Base-by-base conservation (phyloP, 2,888 invertebrate genomes). In the Chromoteleia sp. region DNA sequence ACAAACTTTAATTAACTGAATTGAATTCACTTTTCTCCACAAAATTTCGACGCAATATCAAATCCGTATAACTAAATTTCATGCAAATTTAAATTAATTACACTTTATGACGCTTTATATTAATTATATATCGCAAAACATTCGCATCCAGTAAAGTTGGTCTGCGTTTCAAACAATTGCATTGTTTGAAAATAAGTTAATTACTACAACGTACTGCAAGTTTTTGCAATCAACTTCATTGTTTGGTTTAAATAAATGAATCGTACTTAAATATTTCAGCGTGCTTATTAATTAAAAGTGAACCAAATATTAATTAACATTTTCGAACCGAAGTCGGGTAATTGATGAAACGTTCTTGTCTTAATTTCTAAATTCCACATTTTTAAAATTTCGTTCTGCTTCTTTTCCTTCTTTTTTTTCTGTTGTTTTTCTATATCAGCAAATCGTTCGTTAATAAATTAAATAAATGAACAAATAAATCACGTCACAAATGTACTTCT, bases 141-240 rank as follows among this genome's bases (percentile, higher is more conserved):
- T 67, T 75, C 58, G 21, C 65, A 52, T 14, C 33, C 52, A 25
- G 19, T 30, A 58, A 48, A 74, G 54, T 74, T 63, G 0, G 30
- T 65, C 48, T 30, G 39, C 41, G 52, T 48, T 76, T 56, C 59
- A 59, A 68, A 67, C 59, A 68, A 58, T 33, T 30, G n/a, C 21
- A 41, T 58, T 59, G 59, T 59, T 48, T 36, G 67, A 43, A 67
- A 56, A 59, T 50, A 67, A 56, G 25, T 58, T 56, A 50, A 67
- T 76, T 67, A 59, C 43, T 59, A 30, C 43, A 12, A 39, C 21
- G 43, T 17, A 21, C 50, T 58, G 58, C 59, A 67, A 59, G 59
- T 67, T 76, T 75, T 56, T 75, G 65, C 65, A 67, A 65, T 58
- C 48, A 75, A 75, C 75, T 75, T 58, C 50, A 75, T 67, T 65